Percentiles rank a stretch among this genome's conserved stretches.
Conservation (phyloP, 1,140 invertebrate genomes). For the Oncopeltus fasciatus region DNA sequence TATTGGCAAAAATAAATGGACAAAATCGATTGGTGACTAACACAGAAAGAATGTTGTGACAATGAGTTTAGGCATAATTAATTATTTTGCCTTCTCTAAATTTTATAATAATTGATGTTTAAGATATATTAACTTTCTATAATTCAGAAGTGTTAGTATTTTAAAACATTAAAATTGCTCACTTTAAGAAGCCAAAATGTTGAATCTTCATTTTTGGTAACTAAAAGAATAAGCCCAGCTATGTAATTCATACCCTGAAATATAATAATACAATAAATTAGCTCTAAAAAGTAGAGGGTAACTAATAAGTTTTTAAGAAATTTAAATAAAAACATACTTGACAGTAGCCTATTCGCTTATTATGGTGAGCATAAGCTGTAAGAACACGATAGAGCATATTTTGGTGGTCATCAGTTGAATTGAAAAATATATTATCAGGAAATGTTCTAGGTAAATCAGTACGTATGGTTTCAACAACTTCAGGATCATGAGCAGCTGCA, state of each 20-base stretch:
- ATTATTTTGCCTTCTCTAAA: background rate
- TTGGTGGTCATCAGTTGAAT: slow-evolving; percentile 52
- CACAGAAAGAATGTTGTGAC: too few species aligned
- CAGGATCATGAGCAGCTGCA: slow-evolving; percentile 26
- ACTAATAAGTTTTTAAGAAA: background rate
- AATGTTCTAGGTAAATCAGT: slow-evolving; percentile 79
- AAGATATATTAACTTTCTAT: background rate
- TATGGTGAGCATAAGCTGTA: slow-evolving; percentile 76
- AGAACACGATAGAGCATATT: slow-evolving; percentile 69
- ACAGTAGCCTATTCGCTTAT: slow-evolving; percentile 75
- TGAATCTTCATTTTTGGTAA: slow-evolving; percentile 75
- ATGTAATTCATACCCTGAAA: slow-evolving; percentile 77
- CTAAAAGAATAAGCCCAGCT: slow-evolving; percentile 66
- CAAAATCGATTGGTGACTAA: too few species aligned
- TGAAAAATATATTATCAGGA: slow-evolving; percentile 87
- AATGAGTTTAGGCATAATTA: too few species aligned
- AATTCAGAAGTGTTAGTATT: too few species aligned
- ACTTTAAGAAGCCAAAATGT: slow-evolving; percentile 83
- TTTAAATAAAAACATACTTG: slow-evolving; percentile 39
- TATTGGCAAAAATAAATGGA: too few species aligned
- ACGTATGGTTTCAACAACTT: slow-evolving; percentile 58
- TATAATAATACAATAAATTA: background rate
- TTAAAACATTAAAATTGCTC: too few species aligned
- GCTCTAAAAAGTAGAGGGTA: slow-evolving; percentile 11
- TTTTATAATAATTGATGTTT: background rate